Conservation (phyloP, 2,113 vertebrate species). For the Rhynchomys soricoides region DNA sequence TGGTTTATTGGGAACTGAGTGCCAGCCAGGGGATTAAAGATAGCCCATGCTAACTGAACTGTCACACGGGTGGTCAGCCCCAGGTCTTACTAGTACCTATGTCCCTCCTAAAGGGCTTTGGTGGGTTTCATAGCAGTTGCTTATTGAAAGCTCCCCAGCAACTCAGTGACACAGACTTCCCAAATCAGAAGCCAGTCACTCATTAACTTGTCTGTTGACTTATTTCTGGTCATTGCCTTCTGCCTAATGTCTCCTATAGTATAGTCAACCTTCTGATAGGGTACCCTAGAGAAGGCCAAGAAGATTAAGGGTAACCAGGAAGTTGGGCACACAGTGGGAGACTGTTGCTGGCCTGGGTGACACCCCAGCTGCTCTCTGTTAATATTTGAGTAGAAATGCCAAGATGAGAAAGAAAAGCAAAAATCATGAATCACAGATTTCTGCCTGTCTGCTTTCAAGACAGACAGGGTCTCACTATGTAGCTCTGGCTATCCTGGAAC, state of each 20-base stretch:
- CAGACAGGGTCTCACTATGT: too few species aligned
- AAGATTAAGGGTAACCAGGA: background rate
- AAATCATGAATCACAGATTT: background rate
- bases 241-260: background rate
- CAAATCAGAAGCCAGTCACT: background rate
- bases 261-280: background rate
- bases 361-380: background rate
- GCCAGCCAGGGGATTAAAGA: background rate
- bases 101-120: rapidly evolving
- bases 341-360: background rate
- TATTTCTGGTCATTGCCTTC: background rate
- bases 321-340: background rate
- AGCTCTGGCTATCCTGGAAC: background rate
- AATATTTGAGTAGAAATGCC: background rate
- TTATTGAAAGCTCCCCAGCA: background rate
- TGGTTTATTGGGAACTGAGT: background rate
- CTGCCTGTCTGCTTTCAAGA: background rate
- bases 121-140: background rate
- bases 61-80: background rate
- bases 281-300: background rate
- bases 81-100: rapidly evolving
- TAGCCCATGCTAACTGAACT: too few species aligned
- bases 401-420: background rate
- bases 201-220: background rate
- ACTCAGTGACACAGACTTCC: background rate